phyloP scores from a whole-genome alignment of 2,797 vertebrate genomes.

The Argya squamiceps region DNA sequence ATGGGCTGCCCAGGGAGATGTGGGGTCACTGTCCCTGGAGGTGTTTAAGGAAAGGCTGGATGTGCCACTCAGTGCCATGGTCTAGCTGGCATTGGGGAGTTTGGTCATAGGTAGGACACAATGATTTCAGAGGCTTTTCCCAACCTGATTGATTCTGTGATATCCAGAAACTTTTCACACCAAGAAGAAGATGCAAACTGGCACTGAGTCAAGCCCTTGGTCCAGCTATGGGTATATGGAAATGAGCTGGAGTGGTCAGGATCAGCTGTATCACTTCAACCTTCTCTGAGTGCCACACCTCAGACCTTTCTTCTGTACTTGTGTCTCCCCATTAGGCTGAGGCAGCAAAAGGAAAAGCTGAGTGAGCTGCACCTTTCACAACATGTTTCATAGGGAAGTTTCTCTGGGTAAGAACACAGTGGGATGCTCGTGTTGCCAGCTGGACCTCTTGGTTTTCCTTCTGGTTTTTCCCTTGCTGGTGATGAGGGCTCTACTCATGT shows the following conservation, averaged over 20 bases:
- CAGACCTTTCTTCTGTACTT: background rate
- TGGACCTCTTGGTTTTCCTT: background rate
- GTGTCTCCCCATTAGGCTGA: background rate
- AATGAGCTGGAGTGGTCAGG: background rate
- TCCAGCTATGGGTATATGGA: background rate
- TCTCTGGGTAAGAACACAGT: background rate
- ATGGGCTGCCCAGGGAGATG: background rate
- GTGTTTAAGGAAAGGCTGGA: background rate
- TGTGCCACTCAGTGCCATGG: background rate
- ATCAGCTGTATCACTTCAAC: background rate
- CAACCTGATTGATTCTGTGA: background rate
- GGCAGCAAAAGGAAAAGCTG: background rate
- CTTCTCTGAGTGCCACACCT: background rate
- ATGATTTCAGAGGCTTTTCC: background rate
- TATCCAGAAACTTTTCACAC: background rate
- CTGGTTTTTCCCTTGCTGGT: background rate
- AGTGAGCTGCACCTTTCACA: background rate
- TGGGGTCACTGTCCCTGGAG: background rate
- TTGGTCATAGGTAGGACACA: background rate
- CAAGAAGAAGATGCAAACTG: background rate
- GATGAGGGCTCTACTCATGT: fast-evolving
- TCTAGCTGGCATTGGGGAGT: background rate
- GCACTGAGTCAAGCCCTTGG: background rate
- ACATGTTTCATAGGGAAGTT: background rate
- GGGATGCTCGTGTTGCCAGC: fast-evolving